A percentile compares a stretch with the other conserved stretches of the same genome.
Conservation (phyloP, 2,888 invertebrate species). For the Synergus itoensis region DNA sequence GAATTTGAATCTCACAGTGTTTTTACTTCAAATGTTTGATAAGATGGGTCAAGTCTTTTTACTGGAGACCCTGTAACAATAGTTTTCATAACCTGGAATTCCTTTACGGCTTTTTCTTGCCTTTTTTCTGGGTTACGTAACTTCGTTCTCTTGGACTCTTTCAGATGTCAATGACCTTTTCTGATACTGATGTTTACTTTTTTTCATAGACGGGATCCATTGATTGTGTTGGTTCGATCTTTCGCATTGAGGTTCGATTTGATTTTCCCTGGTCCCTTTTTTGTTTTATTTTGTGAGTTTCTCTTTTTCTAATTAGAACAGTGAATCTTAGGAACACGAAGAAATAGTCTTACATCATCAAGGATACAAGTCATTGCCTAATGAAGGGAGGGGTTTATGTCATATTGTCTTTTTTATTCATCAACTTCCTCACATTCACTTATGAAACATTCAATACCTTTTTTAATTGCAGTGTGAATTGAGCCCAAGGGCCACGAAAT, state of each 20-base stretch:
- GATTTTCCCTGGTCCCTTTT: not conserved
- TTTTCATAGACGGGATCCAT: not conserved
- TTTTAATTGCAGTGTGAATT: slow-evolving; percentile 37
- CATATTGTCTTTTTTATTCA: slow-evolving; percentile 28
- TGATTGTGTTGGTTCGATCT: not conserved
- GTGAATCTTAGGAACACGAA: not conserved
- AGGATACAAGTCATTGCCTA: slow-evolving; percentile 26
- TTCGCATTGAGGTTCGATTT: not conserved
- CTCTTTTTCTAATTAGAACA: slow-evolving; percentile 17
- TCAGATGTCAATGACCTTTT: not conserved
- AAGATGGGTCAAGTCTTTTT: not conserved
- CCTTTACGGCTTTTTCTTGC: not conserved
- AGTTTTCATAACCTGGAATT: not conserved
- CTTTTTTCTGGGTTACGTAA: not conserved
- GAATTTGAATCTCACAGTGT: not conserved
- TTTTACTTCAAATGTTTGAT: not conserved
- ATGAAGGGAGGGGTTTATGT: slow-evolving; percentile 24
- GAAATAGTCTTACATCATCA: not conserved
- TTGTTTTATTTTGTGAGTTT: not conserved
- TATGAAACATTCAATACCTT: not conserved
- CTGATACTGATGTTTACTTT: not conserved
- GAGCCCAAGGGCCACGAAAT: slow-evolving; percentile 23
- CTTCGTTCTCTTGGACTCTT: not conserved
- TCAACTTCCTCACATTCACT: slow-evolving; percentile 14
- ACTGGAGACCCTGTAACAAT: not conserved